A percentile compares a stretch with the other conserved stretches of the same genome.
These are phyloP conservation scores for Adela reaumurella DNA, from an alignment of 2,888 invertebrate species.

Conservation along the genomic window DNA sequence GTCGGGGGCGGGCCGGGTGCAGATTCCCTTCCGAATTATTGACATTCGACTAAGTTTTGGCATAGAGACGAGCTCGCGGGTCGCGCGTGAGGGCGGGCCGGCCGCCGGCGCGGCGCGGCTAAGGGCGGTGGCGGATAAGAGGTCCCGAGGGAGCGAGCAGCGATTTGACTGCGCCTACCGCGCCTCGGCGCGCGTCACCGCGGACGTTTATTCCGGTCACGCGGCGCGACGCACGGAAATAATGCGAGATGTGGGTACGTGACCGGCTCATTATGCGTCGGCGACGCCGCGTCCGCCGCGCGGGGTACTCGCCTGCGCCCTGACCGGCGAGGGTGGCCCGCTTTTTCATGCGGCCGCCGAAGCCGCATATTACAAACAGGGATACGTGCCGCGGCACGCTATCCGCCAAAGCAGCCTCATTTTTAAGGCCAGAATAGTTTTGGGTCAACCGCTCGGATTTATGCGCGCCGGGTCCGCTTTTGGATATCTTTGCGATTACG, in stretches of 20 bases:
- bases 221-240: constrained; percentile 53
- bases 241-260: constrained; percentile 58
- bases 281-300: constrained; percentile 24
- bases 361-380: constrained; percentile 30
- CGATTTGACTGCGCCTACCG: constrained; percentile 15
- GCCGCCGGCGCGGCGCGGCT: constrained; percentile 20
- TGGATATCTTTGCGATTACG: not conserved
- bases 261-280: constrained; percentile 52
- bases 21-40: not conserved
- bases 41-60: not conserved
- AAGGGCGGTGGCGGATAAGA: constrained; percentile 13
- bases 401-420: constrained; percentile 12
- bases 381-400: constrained; percentile 24
- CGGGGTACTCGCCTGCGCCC: constrained; percentile 23
- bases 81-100: constrained; percentile 41
- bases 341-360: constrained; percentile 16
- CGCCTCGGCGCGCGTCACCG: constrained; percentile 18
- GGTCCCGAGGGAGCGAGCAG: constrained; percentile 8
- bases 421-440: constrained; percentile 19
- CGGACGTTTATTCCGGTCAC: constrained; percentile 50
- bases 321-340: constrained; percentile 20
- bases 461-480: constrained; percentile 9
- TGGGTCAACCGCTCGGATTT: constrained; percentile 16
- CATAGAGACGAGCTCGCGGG: constrained; percentile 12
- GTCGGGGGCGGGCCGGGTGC: no score